These are phyloP conservation scores for Dromius quadrimaculatus DNA, from an alignment of 2,888 invertebrate genomes.

Conservation along the genomic window DNA sequence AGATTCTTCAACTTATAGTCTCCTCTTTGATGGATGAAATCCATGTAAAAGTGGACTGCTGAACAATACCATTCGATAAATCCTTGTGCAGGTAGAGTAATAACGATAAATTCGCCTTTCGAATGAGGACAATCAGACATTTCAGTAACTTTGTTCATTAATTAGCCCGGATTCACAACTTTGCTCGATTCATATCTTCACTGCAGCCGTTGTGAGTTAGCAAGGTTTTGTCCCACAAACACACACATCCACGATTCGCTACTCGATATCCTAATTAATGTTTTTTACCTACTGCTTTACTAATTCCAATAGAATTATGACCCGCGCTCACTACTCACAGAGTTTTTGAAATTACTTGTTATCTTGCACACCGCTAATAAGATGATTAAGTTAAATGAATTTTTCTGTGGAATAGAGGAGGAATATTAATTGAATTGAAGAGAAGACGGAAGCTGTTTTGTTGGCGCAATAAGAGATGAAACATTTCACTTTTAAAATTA, in stretches of 20 bases:
- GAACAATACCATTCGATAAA: conserved; percentile 5
- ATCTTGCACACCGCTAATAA: not conserved
- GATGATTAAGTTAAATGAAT: not conserved
- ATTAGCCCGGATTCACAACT: conserved; percentile 49
- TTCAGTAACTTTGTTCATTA: conserved; percentile 51
- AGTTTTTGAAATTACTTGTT: conserved; percentile 4
- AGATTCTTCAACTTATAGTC: no score
- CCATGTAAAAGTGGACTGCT: not conserved
- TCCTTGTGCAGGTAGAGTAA: conserved; percentile 21
- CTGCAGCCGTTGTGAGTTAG: conserved; percentile 36
- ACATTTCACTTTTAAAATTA: no score
- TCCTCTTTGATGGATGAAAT: conserved; percentile 1
- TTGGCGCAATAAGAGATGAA: no score
- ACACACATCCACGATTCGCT: not conserved
- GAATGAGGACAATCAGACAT: conserved; percentile 49
- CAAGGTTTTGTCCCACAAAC: conserved; percentile 15
- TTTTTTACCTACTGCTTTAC: conserved; percentile 6
- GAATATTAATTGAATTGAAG: not conserved
- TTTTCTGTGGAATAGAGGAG: not conserved
- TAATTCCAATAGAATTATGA: conserved; percentile 2
- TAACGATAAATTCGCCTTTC: conserved; percentile 45
- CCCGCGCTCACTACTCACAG: not conserved
- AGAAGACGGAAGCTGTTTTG: no score
- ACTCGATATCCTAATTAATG: conserved; percentile 29
- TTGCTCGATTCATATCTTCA: conserved; percentile 48